Conservation (phyloP, 2,113 vertebrate genomes). For the Calidris pygmaea region DNA sequence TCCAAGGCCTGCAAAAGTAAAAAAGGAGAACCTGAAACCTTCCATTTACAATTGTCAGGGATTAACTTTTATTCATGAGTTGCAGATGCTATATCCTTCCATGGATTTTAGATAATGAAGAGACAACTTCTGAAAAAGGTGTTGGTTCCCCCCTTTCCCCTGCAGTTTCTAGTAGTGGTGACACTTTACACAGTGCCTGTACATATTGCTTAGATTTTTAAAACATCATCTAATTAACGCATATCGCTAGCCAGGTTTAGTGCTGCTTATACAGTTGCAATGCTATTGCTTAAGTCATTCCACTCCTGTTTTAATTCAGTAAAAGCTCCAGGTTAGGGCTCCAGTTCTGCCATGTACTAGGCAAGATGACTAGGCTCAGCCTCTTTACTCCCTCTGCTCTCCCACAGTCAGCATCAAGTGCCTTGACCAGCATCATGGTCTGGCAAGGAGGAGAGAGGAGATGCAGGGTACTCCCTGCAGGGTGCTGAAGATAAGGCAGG, state of each 20-base stretch:
- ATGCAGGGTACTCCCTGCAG: fast-evolving
- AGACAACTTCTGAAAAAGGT: background rate
- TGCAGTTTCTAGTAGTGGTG: background rate
- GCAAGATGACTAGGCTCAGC: background rate
- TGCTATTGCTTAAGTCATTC: background rate
- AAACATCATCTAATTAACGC: background rate
- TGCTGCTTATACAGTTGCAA: background rate
- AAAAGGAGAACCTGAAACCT: background rate
- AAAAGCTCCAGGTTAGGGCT: background rate
- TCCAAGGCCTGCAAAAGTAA: background rate
- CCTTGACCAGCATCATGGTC: background rate
- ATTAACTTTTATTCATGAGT: background rate
- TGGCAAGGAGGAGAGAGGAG: background rate
- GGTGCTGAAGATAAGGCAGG: background rate
- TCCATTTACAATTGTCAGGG: background rate
- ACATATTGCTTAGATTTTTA: background rate
- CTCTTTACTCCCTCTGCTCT: background rate
- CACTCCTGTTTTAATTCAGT: background rate
- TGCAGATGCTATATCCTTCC: background rate
- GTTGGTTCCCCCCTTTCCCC: background rate
- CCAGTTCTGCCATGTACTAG: background rate
- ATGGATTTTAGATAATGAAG: background rate
- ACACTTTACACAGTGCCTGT: background rate
- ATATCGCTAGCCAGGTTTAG: background rate
- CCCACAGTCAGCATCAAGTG: no score